Evolutionary conservation across 2,888 invertebrate genomes (phyloP), one percentile per base, ranked within the genome.

Genomic region (Tachina grossa): DNA sequence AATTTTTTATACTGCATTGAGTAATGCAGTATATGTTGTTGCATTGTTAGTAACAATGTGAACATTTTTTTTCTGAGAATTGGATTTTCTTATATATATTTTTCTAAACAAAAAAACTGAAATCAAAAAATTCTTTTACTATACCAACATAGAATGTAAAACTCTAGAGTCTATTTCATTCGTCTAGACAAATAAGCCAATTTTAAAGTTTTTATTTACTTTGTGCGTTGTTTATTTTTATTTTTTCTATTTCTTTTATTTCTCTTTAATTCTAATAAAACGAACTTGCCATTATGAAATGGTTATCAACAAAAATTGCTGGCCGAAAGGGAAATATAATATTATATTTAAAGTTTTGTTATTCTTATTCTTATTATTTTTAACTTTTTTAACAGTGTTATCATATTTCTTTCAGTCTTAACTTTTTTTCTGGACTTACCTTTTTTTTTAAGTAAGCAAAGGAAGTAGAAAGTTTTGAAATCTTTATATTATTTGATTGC

Each of bases 171-270:
- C 59, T 72, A 77, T 83, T 83, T 72, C 53, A 83, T 74, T 83
- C 74, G 83, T 83, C 83, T 83, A 83, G 83, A 83, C 83, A 72
- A 72, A 83, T 74, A 78, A 83, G 83, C 77, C 53, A 83, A 83
- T 78, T 83, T 83, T 74, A 59, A 83, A 83, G 77, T 83, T 83
- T 69, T 66, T 77, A 39, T 83, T 68, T 77, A n/a, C 39, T 68
- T 11, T 66, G 19, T 78, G 47, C 55, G 57, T 75, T 75, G 31
- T 14, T 10, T 53, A 3, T 31, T 16, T 68, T 16, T 68, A 6
- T 10, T 53, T 47, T 74, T 65, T 53, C 45, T 14, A 16, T 43
- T n/a, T 19, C 10, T 14, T n/a, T 14, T 8, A 11, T 19, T 65
- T 47, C 55, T 39, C 13, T 8, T 10, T 39, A 61, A 19, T 55